Base-by-base conservation (phyloP, 2,797 vertebrate species). In the Paedocypris micromegethes region DNA sequence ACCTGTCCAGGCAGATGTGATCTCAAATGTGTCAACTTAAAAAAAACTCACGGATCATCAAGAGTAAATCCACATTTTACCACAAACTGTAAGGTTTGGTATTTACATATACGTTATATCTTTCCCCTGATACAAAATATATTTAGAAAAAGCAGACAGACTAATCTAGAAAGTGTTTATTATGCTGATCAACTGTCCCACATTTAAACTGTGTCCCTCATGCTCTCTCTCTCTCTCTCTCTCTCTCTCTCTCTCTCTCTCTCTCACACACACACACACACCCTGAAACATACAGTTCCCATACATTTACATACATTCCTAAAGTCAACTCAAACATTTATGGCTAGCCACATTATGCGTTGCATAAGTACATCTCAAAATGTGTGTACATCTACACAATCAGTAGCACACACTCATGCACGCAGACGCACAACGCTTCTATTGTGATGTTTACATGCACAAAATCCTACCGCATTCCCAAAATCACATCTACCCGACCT, bases 371-470 rank as follows among this genome's bases (percentile, higher is more conserved):
- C 73, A 73, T 58, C 39, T 64, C 46, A 64, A 64, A 64, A 71
- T 69, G 57, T n/a, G 42, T 64, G 52, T 60, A 69, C 49, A 69
- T 63, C 45, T n/a, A 70, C 57, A 72, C 54, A 64, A 59, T 58
- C 64, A 67, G 49, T 63, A 55, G 70, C 61, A 52, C 57, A 54
- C 50, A 52, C 39, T 69, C 46, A 66, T 68, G 67, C 63, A 61
- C 47, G 37, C 64, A 44, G 51, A 53, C 49, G 9, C 50, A 55
- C 55, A 62, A 65, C 58, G 61, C 68, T 59, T 64, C 72, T 74
- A 74, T 59, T 42, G 60, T 73, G 66, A 70, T 72, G 59, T 79
- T 77, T 73, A 77, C 78, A 79, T 79, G 78, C 75, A 77, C 73
- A 75, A 73, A 68, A 60, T 77, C 64, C 78, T 77, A 79, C 56